These are phyloP conservation scores for Epinephelus moara DNA, from an alignment of 2,113 vertebrate species.

Conservation along the genomic window DNA sequence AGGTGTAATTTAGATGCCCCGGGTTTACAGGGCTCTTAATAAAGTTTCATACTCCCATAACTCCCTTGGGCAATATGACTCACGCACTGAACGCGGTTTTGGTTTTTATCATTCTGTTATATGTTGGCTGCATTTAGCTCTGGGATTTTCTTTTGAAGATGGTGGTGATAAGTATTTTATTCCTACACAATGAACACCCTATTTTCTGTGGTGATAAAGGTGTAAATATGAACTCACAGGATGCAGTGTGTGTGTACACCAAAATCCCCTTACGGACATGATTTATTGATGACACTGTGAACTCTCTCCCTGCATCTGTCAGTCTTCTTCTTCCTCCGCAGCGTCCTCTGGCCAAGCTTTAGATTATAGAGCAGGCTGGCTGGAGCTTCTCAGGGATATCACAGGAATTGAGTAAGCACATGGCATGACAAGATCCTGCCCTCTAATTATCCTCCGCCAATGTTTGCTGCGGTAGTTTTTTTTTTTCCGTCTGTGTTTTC, in stretches of 20 bases:
- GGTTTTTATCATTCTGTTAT: conserved; percentile 48
- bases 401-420: conserved; percentile 80
- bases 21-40: conserved; percentile 75
- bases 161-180: conserved; percentile 13
- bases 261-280: conserved; percentile 13
- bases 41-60: conserved; percentile 67
- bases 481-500: conserved; percentile 41
- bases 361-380: conserved; percentile 79
- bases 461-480: conserved; percentile 59
- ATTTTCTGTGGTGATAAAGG: conserved; percentile 4
- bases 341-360: conserved; percentile 55
- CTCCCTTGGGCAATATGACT: conserved; percentile 72
- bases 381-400: conserved; percentile 77
- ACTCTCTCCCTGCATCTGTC: conserved; percentile 20
- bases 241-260: not conserved
- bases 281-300: conserved; percentile 54
- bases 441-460: conserved; percentile 81
- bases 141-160: conserved; percentile 28
- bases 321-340: conserved; percentile 44
- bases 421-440: conserved; percentile 78
- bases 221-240: conserved; percentile 23
- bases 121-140: conserved; percentile 11
- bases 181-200: not conserved
- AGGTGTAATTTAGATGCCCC: conserved; percentile 79
- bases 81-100: conserved; percentile 57